These are phyloP conservation scores for Chromoteleia sp. DNA, from an alignment of 2,888 invertebrate species.

Conservation along the genomic window DNA sequence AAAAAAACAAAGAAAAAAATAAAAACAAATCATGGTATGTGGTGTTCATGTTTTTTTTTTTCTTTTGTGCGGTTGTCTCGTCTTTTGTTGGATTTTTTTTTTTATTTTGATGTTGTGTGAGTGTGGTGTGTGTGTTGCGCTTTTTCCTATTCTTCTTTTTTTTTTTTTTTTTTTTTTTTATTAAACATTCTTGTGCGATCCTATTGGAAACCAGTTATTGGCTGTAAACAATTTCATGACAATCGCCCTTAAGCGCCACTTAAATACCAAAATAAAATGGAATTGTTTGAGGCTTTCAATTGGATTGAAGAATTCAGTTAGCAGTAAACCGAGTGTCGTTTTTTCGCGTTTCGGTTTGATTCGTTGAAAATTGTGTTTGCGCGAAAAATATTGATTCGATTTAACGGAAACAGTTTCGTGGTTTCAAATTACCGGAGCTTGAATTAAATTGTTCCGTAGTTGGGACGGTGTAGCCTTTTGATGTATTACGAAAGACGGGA, in stretches of 20 bases:
- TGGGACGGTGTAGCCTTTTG: not conserved
- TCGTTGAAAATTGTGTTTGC: conserved; percentile 20
- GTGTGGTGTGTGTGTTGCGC: too few relatives aligned
- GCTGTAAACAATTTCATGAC: conserved; percentile 23
- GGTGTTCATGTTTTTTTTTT: too few relatives aligned
- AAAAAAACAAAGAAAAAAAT: too few relatives aligned
- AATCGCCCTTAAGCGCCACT: conserved; percentile 24
- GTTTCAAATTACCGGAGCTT: conserved; percentile 30
- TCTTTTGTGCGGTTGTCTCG: too few relatives aligned
- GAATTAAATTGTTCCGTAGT: conserved; percentile 16
- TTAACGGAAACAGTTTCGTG: conserved; percentile 27
- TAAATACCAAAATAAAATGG: conserved; percentile 31
- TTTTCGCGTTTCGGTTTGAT: conserved; percentile 26
- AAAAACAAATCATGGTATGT: too few relatives aligned
- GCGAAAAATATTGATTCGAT: conserved; percentile 45
- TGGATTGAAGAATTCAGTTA: conserved; percentile 36
- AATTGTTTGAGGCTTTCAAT: conserved; percentile 27
- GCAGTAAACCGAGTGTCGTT: conserved; percentile 45
- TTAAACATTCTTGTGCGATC: conserved; percentile 16
- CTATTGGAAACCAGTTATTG: conserved; percentile 27
- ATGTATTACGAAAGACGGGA: not conserved
- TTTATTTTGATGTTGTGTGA: too few relatives aligned
- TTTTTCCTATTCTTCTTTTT: too few relatives aligned
- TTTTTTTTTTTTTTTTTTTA: too few relatives aligned
- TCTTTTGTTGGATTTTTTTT: too few relatives aligned